Evolutionary conservation across 2,113 vertebrate genomes (phyloP), one percentile per base, ranked within the genome.

Genomic region (Pachypanchax playfairii): DNA sequence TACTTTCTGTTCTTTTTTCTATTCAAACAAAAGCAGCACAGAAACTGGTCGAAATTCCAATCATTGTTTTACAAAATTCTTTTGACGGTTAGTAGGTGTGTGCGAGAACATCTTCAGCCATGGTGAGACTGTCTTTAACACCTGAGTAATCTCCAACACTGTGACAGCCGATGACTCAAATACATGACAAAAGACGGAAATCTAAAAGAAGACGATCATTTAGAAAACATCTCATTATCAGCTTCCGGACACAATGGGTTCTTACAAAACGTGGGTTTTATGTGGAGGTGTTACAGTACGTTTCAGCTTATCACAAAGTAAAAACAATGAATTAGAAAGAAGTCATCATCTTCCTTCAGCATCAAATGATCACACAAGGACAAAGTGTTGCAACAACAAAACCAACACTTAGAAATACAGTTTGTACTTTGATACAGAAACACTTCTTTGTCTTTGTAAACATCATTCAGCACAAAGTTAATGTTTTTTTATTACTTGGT

Each of bases 241-340:
- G 8, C 8, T 38, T 15, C 47, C 1, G 11, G 46, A 53, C 31
- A 69, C 33, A 55, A 54, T 28, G 70, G 39, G 57, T 29, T 60
- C 29, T 46, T 76, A 70, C 29, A 80, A 84, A 86, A 75, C 33
- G 6, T 36, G 15, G 24, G 5, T 2, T 70, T 76, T 77, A 73
- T 73, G 38, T 35, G 52, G 31, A 64, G 52, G 74, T 36, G 47
- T 70, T 54, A 70, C 15, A 50, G 13, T 52, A 71, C 49, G 79
- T 42, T 24, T n/a, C 64, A 77, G 65, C 54, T 65, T 15, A 48
- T 52, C 20, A 70, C 20, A 51, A 67, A 80, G 54, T 83, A 47
- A 73, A 77, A n/a, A n/a, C 58, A 80, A 10, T 48, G 55, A 52
- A 78, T 41, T 42, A 62, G 17, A 58, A 57, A 50, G 47, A 21